Evolutionary conservation across 1,140 invertebrate genomes (phyloP), one percentile per base, ranked within the genome.

Genomic region (Battus philenor): DNA sequence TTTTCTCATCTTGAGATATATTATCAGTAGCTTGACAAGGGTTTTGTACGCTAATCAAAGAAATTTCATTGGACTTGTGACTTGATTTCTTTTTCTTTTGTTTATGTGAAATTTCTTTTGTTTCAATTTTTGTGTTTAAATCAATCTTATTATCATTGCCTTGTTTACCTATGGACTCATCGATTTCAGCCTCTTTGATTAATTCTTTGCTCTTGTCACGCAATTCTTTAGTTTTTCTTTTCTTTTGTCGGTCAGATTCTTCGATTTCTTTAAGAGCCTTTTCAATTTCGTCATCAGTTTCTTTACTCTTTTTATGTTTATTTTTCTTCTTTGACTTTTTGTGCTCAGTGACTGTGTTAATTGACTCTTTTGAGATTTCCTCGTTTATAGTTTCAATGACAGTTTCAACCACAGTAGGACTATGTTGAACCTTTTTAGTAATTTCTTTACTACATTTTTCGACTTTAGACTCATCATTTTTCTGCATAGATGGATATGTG

Each of bases 191-290:
- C 16, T 58, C 33, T 30, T 49, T 47, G 12, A 20, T 48, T 10
- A 16, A 51, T 7, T 72, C 59, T 57, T 67, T 63, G 47, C 39
- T 61, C 8, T 51, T 62, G 34, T 64, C 58, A 36, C 50, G 32
- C 44, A 36, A n/a, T 13, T 61, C 60, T 60, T 68, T 69, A 10
- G 9, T 3, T 58, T 61, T 71, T 48, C 68, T 82, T 57, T 79
- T 82, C 36, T 72, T 79, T 26, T 67, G 60, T 59, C 68, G 73
- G 22, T 71, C 59, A 9, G 57, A 61, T 51, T 74, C 70, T 54
- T 86, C 80, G 31, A 88, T 88, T 83, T 89, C 88, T 60, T 83
- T 79, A 0, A 89, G 57, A 34, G 87, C 88, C 62, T 74, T 86
- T 55, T 87, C 86, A 44, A 89, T 86, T 51, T 89, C 87, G 63